Percentiles rank a stretch among this genome's conserved stretches.
These are phyloP conservation scores for Syngnathus floridae DNA, from an alignment of 2,113 vertebrate species.

Conservation along the genomic window DNA sequence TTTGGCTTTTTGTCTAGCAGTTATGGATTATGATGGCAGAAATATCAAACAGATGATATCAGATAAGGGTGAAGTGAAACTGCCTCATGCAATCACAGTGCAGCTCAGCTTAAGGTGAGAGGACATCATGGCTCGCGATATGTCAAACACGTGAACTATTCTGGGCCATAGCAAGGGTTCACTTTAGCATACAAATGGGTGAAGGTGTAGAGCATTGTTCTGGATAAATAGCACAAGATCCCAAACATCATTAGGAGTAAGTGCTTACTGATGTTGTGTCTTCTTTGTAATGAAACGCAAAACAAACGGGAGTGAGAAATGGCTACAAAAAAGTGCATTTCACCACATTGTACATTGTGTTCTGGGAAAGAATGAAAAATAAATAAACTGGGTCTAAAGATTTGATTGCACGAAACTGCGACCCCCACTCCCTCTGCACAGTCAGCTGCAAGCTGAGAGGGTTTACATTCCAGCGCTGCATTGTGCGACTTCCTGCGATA, in stretches of 20 bases:
- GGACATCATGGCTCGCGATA: too few species aligned
- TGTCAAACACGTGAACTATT: neutral
- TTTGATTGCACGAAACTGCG: neutral
- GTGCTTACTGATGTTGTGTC: conserved; percentile 19
- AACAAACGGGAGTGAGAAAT: conserved; percentile 15
- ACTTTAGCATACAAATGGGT: neutral
- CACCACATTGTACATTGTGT: conserved; percentile 14
- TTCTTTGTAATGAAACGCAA: conserved; percentile 15
- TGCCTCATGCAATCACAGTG: too few species aligned
- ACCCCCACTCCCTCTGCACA: neutral
- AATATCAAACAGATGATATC: too few species aligned
- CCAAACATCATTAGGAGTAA: neutral
- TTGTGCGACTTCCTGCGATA: conserved; percentile 58
- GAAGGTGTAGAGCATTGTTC: conserved; percentile 27
- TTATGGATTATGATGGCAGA: too few species aligned
- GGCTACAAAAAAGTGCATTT: conserved; percentile 1
- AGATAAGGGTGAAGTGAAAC: too few species aligned
- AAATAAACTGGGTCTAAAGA: conserved; percentile 7
- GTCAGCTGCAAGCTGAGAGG: conserved; percentile 24
- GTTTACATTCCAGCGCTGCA: conserved; percentile 53
- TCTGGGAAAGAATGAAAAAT: conserved; percentile 38
- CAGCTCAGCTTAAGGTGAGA: too few species aligned
- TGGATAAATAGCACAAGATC: conserved; percentile 2
- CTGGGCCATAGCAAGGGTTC: neutral
- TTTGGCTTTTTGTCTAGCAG: too few species aligned